Percentiles rank a stretch among this genome's conserved stretches.
Conservation (phyloP, 2,797 vertebrate genomes). For the Okamejei kenojei region DNA sequence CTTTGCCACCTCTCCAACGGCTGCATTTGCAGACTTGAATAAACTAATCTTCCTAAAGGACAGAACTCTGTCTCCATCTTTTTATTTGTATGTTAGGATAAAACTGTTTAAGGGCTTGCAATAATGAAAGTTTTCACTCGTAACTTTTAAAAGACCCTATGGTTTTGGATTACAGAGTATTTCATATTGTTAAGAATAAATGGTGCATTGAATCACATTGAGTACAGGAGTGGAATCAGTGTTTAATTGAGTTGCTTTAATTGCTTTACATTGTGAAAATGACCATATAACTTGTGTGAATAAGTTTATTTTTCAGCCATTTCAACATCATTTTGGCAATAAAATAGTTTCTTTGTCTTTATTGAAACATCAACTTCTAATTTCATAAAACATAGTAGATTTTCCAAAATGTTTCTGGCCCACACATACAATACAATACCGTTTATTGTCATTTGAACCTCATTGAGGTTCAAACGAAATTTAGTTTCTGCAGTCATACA, state of each 20-base stretch:
- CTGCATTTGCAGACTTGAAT: too few species aligned
- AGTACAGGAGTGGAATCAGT: neutral
- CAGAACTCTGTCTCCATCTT: too few species aligned
- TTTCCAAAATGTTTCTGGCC: neutral
- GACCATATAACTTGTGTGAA: neutral
- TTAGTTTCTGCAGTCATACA: too few species aligned
- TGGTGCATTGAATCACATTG: neutral
- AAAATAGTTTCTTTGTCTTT: neutral
- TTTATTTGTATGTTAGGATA: too few species aligned
- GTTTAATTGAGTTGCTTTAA: neutral
- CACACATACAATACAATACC: too few species aligned
- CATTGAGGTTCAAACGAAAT: too few species aligned
- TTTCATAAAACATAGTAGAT: neutral
- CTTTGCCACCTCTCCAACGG: too few species aligned
- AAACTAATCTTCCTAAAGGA: too few species aligned
- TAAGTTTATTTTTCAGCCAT: neutral
- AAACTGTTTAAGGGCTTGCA: neutral
- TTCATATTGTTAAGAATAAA: neutral
- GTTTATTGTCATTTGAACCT: too few species aligned
- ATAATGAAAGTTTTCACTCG: neutral
- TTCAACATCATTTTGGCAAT: neutral
- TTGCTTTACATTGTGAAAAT: neutral
- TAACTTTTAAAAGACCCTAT: neutral
- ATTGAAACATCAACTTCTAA: neutral
- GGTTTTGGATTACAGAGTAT: neutral